phyloP scores from a whole-genome alignment of 2,888 invertebrate genomes.

The Trichopria drosophilae region DNA sequence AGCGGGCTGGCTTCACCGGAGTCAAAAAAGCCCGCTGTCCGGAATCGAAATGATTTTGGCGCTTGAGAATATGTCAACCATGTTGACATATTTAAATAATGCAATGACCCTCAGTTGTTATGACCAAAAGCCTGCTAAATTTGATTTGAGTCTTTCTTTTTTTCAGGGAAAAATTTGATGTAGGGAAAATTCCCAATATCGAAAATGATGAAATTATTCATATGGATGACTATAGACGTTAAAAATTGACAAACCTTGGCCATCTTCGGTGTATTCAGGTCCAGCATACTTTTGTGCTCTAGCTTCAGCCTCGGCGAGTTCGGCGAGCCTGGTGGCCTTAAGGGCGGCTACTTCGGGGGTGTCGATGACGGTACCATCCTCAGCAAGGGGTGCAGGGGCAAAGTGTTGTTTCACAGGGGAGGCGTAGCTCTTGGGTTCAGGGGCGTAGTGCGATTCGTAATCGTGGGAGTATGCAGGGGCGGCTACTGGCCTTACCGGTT shows the following conservation, averaged over 20 bases:
- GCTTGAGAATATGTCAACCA: too few relatives aligned
- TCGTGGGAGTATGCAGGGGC: slow-evolving; percentile 32
- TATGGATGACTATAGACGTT: not conserved
- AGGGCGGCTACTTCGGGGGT: slow-evolving; percentile 57
- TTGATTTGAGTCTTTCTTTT: too few relatives aligned
- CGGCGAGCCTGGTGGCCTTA: slow-evolving; percentile 52
- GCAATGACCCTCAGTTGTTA: too few relatives aligned
- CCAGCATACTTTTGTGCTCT: slow-evolving; percentile 51
- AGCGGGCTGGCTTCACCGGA: too few relatives aligned
- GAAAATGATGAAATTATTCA: too few relatives aligned
- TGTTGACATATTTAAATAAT: too few relatives aligned
- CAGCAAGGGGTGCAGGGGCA: slow-evolving; percentile 54
- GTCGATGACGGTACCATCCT: slow-evolving; percentile 55
- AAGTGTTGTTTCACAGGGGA: slow-evolving; percentile 43
- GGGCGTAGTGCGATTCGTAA: slow-evolving; percentile 37
- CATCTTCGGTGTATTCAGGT: slow-evolving; percentile 41
- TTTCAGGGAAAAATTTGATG: not conserved
- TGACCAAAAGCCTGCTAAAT: too few relatives aligned
- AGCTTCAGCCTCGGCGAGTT: slow-evolving; percentile 55
- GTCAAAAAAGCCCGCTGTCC: too few relatives aligned
- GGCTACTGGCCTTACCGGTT: slow-evolving; percentile 30
- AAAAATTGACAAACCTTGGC: slow-evolving; percentile 38
- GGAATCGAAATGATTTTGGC: too few relatives aligned
- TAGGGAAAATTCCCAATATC: not conserved
- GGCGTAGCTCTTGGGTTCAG: slow-evolving; percentile 36